Conservation (phyloP, 2,797 vertebrate species). For the Paguma larvata region DNA sequence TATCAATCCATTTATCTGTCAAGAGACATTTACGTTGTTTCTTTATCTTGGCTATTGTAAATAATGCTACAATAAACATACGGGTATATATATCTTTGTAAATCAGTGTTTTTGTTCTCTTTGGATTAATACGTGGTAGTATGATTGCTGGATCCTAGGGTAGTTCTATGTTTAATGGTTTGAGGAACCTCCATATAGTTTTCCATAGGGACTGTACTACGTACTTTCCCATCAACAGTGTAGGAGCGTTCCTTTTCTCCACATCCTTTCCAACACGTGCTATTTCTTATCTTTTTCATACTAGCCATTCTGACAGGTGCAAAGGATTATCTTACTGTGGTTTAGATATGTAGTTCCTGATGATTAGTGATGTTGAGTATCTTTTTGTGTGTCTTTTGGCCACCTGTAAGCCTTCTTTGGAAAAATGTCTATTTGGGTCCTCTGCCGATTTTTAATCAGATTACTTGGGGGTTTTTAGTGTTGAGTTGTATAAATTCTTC, state of each 20-base stretch:
- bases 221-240: not conserved
- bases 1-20: not conserved
- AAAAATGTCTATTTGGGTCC: not conserved
- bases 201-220: not conserved
- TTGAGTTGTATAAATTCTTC: not conserved
- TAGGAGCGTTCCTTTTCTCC: not conserved
- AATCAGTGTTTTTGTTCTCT: not conserved
- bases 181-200: not conserved
- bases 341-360: not conserved
- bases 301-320: not conserved
- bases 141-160: not conserved
- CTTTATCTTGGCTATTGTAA: not conserved
- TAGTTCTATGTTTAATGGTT: not conserved
- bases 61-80: not conserved
- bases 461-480: not conserved
- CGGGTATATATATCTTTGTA: not conserved
- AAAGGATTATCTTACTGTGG: not conserved
- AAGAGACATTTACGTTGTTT: not conserved
- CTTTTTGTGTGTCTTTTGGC: not conserved
- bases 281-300: not conserved
- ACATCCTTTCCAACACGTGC: not conserved
- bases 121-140: not conserved
- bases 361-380: not conserved
- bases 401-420: not conserved
- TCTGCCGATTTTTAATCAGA: not conserved